These are phyloP conservation scores for Ceratosolen fusciceps DNA, from an alignment of 1,140 invertebrate species.

Conservation along the genomic window DNA sequence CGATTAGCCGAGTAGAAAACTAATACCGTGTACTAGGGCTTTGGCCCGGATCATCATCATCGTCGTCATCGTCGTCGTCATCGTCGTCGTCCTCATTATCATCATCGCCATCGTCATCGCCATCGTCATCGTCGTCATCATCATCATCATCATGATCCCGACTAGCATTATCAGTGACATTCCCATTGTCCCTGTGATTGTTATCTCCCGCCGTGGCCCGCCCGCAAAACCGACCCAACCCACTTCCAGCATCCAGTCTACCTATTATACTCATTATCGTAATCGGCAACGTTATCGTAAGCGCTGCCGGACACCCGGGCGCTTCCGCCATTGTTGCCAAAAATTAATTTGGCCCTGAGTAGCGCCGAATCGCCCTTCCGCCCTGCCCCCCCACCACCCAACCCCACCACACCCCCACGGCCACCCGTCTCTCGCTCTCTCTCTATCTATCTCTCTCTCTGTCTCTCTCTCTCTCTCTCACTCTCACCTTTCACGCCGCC, in stretches of 20 bases:
- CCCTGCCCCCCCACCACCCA: background rate
- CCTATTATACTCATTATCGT: too few relatives aligned
- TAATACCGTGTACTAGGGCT: constrained; percentile 50
- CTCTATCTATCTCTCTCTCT: too few relatives aligned
- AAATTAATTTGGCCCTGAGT: constrained; percentile 4
- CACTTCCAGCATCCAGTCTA: too few relatives aligned
- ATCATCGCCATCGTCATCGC: background rate
- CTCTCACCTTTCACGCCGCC: too few relatives aligned
- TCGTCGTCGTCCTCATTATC: background rate
- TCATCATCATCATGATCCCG: background rate
- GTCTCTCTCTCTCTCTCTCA: too few relatives aligned
- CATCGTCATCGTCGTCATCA: background rate
- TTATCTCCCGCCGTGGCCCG: too few relatives aligned
- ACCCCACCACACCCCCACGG: background rate
- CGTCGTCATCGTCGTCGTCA: constrained; percentile 28
- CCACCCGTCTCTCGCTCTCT: too few relatives aligned
- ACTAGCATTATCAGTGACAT: background rate
- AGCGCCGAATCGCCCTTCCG: background rate
- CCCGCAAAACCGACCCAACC: too few relatives aligned
- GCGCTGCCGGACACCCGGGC: too few relatives aligned
- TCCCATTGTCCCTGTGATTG: background rate
- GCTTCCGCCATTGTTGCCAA: too few relatives aligned
- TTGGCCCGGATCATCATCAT: constrained; percentile 51
- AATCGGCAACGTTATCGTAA: too few relatives aligned
- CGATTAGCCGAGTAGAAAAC: constrained; percentile 61